Conservation (phyloP, 2,888 invertebrate species). For the Troides oblongomaculatus region DNA sequence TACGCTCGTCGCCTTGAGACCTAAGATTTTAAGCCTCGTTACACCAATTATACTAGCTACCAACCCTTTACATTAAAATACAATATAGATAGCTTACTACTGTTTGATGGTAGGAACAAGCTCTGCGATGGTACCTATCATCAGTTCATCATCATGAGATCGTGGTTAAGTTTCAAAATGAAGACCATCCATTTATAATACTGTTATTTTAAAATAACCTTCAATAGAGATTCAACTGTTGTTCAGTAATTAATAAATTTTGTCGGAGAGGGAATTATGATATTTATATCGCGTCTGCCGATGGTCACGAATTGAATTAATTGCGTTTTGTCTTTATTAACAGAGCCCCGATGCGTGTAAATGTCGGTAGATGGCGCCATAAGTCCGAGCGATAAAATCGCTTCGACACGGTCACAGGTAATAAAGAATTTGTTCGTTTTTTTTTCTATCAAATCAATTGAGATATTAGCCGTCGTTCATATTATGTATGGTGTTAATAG, state of each 20-base stretch:
- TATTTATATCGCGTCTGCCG: conserved; percentile 23
- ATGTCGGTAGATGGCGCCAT: conserved; percentile 60
- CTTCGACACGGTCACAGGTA: conserved; percentile 53
- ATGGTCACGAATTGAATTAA: conserved; percentile 21
- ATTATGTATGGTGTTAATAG: conserved; percentile 32
- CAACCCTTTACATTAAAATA: too few relatives aligned
- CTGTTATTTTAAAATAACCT: not conserved
- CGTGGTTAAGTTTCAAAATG: too few relatives aligned
- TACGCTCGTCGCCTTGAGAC: too few relatives aligned
- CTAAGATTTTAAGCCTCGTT: too few relatives aligned
- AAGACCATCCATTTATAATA: too few relatives aligned
- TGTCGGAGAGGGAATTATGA: conserved; percentile 25
- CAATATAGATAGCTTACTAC: too few relatives aligned
- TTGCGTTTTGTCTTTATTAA: conserved; percentile 23
- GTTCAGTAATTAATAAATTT: conserved; percentile 15
- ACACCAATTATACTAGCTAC: too few relatives aligned
- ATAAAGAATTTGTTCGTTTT: conserved; percentile 50
- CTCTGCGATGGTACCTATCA: too few relatives aligned
- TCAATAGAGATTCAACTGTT: conserved; percentile 18
- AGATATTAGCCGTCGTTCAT: conserved; percentile 36
- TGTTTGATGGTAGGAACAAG: too few relatives aligned
- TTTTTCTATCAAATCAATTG: conserved; percentile 43
- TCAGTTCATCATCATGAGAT: too few relatives aligned
- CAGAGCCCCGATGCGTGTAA: conserved; percentile 39
- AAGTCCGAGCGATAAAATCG: conserved; percentile 44